Conservation (phyloP, 2,797 vertebrate species). For the Anomalospiza imberbis region DNA sequence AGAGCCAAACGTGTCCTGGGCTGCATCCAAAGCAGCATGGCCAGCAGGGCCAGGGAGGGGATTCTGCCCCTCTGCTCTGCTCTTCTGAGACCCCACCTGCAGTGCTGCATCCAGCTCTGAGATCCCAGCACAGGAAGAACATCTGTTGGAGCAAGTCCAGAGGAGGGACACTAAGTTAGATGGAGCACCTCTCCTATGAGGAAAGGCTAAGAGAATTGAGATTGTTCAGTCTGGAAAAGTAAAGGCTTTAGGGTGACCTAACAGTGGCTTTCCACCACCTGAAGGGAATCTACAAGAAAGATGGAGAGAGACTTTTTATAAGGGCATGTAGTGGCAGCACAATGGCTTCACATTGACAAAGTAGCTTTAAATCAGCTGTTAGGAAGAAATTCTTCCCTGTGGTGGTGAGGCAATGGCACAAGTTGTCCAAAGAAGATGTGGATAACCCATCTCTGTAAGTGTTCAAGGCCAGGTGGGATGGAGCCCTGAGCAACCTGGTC, state of each 20-base stretch:
- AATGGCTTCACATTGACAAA: not conserved
- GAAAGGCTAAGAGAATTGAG: not conserved
- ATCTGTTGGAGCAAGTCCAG: not conserved
- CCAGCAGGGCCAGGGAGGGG: not conserved
- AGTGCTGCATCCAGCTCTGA: not conserved
- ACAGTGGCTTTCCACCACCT: not conserved
- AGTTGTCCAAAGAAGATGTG: not conserved
- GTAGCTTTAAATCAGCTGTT: not conserved
- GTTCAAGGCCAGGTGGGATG: not conserved
- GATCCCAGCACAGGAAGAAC: accelerated
- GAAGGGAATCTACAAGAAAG: not conserved
- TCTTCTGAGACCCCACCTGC: not conserved
- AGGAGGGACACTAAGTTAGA: not conserved
- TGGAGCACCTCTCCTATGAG: not conserved
- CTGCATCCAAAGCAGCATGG: not conserved
- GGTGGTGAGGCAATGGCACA: not conserved
- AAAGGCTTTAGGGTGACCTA: not conserved
- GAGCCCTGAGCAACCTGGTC: not conserved
- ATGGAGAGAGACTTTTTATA: not conserved
- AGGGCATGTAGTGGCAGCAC: not conserved
- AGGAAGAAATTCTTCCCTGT: not conserved
- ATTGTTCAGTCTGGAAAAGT: not conserved
- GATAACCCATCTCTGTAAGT: not conserved
- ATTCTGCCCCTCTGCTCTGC: not conserved
- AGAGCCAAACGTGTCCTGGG: accelerated